Conservation (phyloP, 2,113 vertebrate species). For the Hiodon alosoides region DNA sequence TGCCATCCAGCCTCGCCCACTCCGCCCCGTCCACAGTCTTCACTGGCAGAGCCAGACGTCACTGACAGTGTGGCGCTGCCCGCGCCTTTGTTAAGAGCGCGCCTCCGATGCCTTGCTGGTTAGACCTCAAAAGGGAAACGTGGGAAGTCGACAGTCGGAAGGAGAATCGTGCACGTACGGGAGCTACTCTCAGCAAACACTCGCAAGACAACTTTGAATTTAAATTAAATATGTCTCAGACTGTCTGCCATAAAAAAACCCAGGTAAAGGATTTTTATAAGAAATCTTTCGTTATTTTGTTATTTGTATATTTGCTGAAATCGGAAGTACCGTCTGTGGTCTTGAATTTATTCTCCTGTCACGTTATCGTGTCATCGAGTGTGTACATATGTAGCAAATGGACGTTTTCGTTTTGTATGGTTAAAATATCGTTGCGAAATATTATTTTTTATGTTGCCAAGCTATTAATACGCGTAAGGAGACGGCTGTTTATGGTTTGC, state of each 20-base stretch:
- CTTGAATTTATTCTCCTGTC: no score
- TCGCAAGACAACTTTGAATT: background rate
- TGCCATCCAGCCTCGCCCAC: background rate
- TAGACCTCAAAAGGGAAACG: background rate
- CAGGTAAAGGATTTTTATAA: slow-evolving; percentile 12
- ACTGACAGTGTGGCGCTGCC: slow-evolving; percentile 8
- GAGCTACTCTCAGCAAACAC: background rate
- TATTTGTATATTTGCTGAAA: no score
- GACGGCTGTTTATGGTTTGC: no score
- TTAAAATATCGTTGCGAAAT: no score
- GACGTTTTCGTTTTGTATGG: no score
- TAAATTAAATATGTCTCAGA: slow-evolving; percentile 17
- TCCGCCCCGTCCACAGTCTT: background rate
- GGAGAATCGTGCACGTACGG: no score
- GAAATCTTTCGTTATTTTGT: no score
- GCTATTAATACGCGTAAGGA: no score
- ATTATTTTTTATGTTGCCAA: no score
- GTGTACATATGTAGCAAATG: no score
- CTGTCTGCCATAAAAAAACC: background rate
- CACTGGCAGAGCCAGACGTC: slow-evolving; percentile 6
- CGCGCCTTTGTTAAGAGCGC: slow-evolving; percentile 27
- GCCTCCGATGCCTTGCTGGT: slow-evolving; percentile 6
- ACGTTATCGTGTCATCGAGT: no score
- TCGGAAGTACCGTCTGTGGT: no score
- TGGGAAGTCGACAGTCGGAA: background rate